phyloP scores from a whole-genome alignment of 2,888 invertebrate genomes.

The Conchocele bisecta region DNA sequence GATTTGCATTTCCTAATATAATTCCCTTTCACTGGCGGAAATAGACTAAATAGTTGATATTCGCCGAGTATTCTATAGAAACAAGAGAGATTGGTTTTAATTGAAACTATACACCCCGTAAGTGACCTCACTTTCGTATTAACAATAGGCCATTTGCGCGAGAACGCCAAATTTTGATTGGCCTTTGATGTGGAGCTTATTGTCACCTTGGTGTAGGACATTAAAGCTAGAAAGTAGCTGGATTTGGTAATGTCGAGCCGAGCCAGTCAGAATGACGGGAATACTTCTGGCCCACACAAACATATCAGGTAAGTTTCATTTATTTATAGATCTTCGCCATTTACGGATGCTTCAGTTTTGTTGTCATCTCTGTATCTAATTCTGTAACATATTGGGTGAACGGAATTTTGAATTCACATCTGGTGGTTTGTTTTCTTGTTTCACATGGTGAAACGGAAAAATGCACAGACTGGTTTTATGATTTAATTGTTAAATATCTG shows the following conservation, averaged over 20 bases:
- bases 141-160: constrained; percentile 68
- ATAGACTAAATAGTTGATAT: constrained; percentile 59
- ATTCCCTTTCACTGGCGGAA: constrained; percentile 47
- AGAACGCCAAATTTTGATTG: constrained; percentile 70
- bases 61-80: constrained; percentile 63
- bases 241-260: constrained; percentile 67
- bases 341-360: no score
- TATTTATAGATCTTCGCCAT: no score
- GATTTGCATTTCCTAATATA: constrained; percentile 56
- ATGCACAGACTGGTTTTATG: no score
- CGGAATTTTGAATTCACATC: no score
- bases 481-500: no score
- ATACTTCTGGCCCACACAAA: constrained; percentile 16
- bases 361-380: no score
- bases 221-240: constrained; percentile 71
- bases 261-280: constrained; percentile 28
- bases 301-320: no score
- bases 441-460: no score
- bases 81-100: constrained; percentile 63
- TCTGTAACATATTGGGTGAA: no score
- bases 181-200: constrained; percentile 71
- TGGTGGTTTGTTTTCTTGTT: no score
- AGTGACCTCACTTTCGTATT: constrained; percentile 62
- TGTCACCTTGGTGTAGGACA: constrained; percentile 65
- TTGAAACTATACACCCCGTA: constrained; percentile 66